Evolutionary conservation across 2,888 invertebrate species (phyloP), one percentile per base, ranked within the genome.

Genomic region (Rhodophaea formosa): DNA sequence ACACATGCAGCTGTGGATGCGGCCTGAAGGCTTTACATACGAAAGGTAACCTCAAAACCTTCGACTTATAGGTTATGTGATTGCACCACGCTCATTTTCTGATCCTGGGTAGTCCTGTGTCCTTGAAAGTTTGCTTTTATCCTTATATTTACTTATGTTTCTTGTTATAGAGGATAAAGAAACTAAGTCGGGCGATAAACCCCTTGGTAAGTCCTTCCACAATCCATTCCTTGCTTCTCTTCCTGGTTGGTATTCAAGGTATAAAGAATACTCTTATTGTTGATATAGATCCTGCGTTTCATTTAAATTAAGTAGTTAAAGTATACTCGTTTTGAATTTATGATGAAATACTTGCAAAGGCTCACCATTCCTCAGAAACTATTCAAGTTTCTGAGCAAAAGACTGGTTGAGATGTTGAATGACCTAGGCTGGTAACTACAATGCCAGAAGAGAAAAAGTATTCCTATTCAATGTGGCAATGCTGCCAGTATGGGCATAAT

Each of bases 1-100:
- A 93, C 65, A 86, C 93, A 43, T 96, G 95, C 77, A 92, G 92
- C 64, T 96, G 95, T 68, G 95, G 95, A 23, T 95, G 95, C 75
- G 93, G 92, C 32, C 88, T 91, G 15, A 92, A 93, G 71, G 88
- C 89, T 42, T 80, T 94, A 23, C 95, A 95, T 71, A 95, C 94
- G 0, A 96, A 95, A 93, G 94, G 95, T 95, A 92, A 67, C 55
- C 61, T 59, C 56, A 51, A 43, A 51, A 47, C 56, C 39, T 42
- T 55, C 30, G 16, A 66, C 70, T 86, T 85, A 79, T 66, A 87
- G 86, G 87, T 87, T 86, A 87, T 77, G 73, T 71, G 67, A 80
- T 86, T 86, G 78, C 86, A 79, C 86, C 87, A 86, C 72, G 72
- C 79, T 64, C 57, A 44, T 46, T 42, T 65, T 63, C 60, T 14